These are phyloP conservation scores for Microtus pennsylvanicus DNA, from an alignment of 2,113 vertebrate genomes.

Conservation along the genomic window DNA sequence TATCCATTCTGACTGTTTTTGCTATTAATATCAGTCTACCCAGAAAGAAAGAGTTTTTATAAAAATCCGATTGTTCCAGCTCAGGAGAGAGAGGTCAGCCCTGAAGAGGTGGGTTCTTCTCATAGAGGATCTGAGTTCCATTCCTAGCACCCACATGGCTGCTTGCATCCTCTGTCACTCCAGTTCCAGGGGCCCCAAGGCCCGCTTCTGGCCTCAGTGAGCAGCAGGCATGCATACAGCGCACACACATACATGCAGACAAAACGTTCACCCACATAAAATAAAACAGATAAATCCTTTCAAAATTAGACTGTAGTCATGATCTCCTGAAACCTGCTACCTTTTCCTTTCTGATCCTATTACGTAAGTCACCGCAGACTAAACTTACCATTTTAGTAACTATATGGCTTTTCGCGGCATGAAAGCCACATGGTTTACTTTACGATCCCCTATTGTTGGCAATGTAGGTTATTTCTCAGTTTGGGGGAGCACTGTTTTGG, in stretches of 20 bases:
- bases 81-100: neutral
- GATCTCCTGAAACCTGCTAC: neutral
- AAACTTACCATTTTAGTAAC: neutral
- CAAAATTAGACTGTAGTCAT: neutral
- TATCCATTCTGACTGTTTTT: neutral
- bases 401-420: neutral
- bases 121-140: too few species aligned
- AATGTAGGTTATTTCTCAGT: slow-evolving; percentile 55
- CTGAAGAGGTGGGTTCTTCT: neutral
- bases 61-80: neutral
- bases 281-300: neutral
- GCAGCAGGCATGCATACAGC: neutral
- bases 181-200: neutral
- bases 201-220: neutral
- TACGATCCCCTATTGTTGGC: neutral
- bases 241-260: too few species aligned
- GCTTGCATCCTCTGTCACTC: neutral
- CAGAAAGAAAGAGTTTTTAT: neutral
- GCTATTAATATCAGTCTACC: neutral
- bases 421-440: neutral
- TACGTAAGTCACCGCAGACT: neutral
- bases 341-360: slow-evolving; percentile 2
- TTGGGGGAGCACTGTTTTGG: neutral
- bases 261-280: neutral
- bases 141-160: neutral